These are phyloP conservation scores for Chloroclystis v-ata DNA, from an alignment of 2,888 invertebrate species.

Conservation along the genomic window DNA sequence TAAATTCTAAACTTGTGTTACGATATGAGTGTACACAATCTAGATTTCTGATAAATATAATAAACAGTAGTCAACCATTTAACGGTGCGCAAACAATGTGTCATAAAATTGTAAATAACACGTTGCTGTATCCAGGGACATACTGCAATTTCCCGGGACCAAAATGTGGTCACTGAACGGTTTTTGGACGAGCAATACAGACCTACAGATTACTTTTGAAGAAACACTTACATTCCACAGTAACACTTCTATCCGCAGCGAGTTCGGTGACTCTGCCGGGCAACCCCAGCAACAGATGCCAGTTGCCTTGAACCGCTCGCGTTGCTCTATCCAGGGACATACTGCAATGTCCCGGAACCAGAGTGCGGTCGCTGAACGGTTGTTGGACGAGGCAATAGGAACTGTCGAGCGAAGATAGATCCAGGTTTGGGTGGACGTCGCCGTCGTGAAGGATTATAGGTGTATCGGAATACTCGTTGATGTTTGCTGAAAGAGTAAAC, in stretches of 20 bases:
- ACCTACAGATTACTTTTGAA: too few species aligned
- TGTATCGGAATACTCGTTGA: conserved; percentile 35
- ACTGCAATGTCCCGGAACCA: conserved; percentile 61
- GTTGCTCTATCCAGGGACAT: conserved; percentile 58
- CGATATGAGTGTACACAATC: too few species aligned
- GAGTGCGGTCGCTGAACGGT: conserved; percentile 59
- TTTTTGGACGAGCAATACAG: neutral
- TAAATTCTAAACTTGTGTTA: too few species aligned
- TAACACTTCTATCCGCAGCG: conserved; percentile 49
- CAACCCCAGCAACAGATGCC: conserved; percentile 63
- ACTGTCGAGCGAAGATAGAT: conserved; percentile 48
- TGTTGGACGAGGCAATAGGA: conserved; percentile 61
- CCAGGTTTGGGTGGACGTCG: conserved; percentile 37
- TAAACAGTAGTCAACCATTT: too few species aligned
- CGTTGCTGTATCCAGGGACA: neutral
- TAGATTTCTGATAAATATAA: too few species aligned
- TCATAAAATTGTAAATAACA: too few species aligned
- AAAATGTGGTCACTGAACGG: neutral
- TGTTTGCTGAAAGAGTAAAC: conserved; percentile 23
- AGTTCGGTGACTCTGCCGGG: conserved; percentile 64
- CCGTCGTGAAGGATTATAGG: conserved; percentile 55
- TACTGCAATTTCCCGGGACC: neutral
- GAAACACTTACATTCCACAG: conserved; percentile 52
- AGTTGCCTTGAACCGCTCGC: conserved; percentile 65
- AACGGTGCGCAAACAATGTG: too few species aligned